These are phyloP conservation scores for Xerus rutilus DNA, from an alignment of 2,797 vertebrate species.

Conservation along the genomic window DNA sequence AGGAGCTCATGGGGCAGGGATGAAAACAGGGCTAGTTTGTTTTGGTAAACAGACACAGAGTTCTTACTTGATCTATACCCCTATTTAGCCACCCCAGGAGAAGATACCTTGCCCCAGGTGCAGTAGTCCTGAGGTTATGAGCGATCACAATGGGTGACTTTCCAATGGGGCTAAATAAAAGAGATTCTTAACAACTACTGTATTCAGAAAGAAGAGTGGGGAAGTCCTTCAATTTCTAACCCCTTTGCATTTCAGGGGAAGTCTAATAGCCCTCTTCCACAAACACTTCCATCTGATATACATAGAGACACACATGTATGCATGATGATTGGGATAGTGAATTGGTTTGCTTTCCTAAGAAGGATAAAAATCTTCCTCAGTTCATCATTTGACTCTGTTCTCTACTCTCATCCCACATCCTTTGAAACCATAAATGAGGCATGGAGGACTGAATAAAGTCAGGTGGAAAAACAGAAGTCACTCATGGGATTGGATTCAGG, in stretches of 20 bases:
- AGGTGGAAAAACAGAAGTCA: background rate
- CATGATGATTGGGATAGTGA: background rate
- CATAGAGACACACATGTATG: background rate
- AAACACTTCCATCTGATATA: background rate
- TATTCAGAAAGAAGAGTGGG: background rate
- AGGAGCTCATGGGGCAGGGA: background rate
- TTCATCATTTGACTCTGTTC: background rate
- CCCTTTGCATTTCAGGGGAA: too few relatives aligned
- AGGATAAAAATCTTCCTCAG: background rate
- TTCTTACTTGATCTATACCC: background rate
- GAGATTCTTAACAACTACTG: background rate
- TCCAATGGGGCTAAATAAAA: background rate
- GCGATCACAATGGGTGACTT: background rate
- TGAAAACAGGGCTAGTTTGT: background rate
- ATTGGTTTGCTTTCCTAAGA: background rate
- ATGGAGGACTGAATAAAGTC: background rate
- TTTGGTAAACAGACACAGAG: background rate
- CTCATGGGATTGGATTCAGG: background rate
- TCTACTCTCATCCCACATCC: background rate
- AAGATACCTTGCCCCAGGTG: background rate
- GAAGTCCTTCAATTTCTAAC: background rate
- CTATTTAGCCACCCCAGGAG: background rate
- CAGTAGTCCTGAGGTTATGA: background rate
- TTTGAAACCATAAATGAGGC: background rate
- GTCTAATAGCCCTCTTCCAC: background rate